Conservation (phyloP, 2,113 vertebrate species). For the Acanthisitta chloris region DNA sequence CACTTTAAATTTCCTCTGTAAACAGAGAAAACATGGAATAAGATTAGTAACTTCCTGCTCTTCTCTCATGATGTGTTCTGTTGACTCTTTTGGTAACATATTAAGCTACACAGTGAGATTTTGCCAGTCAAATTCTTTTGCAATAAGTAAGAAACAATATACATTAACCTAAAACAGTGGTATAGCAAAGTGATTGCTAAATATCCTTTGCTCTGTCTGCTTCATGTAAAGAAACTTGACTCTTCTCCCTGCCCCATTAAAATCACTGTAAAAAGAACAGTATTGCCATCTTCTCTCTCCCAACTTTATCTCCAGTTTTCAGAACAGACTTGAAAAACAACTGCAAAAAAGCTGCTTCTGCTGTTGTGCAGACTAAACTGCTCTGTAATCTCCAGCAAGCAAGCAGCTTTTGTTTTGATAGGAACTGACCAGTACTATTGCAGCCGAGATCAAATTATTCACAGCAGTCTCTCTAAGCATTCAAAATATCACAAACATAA, state of each 20-base stretch:
- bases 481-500: neutral
- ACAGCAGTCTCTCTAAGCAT: neutral
- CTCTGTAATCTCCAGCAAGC: neutral
- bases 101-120: neutral
- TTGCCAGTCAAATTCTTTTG: conserved; percentile 21
- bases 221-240: neutral
- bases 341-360: neutral
- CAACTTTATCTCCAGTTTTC: neutral
- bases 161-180: neutral
- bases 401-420: neutral
- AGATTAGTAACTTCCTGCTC: neutral
- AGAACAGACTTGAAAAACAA: neutral
- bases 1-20: conserved; percentile 16
- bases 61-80: no score
- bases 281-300: neutral
- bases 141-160: neutral
- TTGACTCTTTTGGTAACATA: neutral
- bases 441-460: neutral
- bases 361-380: neutral
- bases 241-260: neutral
- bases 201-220: neutral
- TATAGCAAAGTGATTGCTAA: neutral
- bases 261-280: neutral
- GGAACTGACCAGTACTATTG: neutral
- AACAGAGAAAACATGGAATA: conserved; percentile 8